Base-by-base conservation (phyloP, 2,888 invertebrate species). In the Sialis fuliginosa region DNA sequence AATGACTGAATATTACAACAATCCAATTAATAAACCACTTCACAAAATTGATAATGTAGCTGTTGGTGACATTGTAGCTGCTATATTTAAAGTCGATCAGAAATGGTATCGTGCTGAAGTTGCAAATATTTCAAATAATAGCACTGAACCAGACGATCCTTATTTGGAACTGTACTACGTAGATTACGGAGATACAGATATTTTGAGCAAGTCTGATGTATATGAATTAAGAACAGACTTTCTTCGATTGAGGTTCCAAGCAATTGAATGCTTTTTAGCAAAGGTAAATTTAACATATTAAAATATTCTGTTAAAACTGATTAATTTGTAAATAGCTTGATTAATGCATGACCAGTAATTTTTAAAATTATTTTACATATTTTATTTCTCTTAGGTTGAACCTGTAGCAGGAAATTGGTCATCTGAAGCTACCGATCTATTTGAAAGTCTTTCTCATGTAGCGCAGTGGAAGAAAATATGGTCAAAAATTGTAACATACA, bases 121-220 rank as follows among this genome's bases (percentile, higher is more conserved):
- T 6, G 68, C 79, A 46, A 74, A 74, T 50, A 66, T 81, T 8
- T 62, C 72, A 32, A 70, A 72, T 43, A 75, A 79, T 60, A 77
- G 78, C 56, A 74, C 74, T 55, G 72, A 74, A 55, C 64, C 71
- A 0, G 68, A 74, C 13, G 72, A 79, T 51, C 22, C 9, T 5
- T 7, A 39, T 6, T 77, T 80, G 0, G 77, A 79, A 56, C 71
- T 91, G 32, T 86, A 83, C 61, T 91, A 79, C 64, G 74, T 91
- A 46, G 92, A 93, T 68, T 92, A 88, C 62, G 92, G 92, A 0
- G 89, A 92, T 63, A 77, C 76, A 49, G 82, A 83, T 55, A 73
- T 74, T 56, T 70, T 85, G 4, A 66, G 73, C 1, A 71, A 74
- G 4, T 70, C 73, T 45, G 75, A 83, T 50, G 64, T 90, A 8